A percentile compares a stretch with the other conserved stretches of the same genome.
These are phyloP conservation scores for Bubalus kerabau DNA, from an alignment of 2,113 vertebrate species.

Conservation along the genomic window DNA sequence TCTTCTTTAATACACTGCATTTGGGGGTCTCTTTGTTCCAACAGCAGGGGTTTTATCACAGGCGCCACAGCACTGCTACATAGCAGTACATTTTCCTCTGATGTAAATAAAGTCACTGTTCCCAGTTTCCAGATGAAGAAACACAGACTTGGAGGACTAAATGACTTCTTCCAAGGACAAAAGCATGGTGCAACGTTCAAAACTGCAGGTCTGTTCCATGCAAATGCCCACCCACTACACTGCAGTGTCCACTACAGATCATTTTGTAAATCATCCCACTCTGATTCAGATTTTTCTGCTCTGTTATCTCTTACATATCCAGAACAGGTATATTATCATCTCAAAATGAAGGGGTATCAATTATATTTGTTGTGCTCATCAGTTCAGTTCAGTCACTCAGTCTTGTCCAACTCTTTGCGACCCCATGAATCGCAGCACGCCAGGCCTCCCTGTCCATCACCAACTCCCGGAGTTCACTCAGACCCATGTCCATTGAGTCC, in stretches of 20 bases:
- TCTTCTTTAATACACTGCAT: not conserved
- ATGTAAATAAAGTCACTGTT: not conserved
- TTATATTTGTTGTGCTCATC: not conserved
- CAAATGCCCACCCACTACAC: not conserved
- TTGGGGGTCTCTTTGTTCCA: not conserved
- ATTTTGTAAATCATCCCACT: not conserved
- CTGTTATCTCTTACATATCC: not conserved
- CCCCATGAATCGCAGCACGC: no score
- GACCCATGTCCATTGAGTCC: no score
- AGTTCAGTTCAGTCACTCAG: no score
- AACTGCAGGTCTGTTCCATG: not conserved
- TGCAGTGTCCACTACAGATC: not conserved
- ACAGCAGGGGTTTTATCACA: not conserved
- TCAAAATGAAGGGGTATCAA: not conserved
- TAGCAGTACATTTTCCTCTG: not conserved
- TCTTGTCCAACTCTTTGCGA: no score
- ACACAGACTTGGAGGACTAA: not conserved
- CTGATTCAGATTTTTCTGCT: not conserved
- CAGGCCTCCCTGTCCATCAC: no score
- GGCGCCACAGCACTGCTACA: not conserved
- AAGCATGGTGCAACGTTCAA: not conserved
- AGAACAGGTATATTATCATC: not conserved
- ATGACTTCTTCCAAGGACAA: not conserved
- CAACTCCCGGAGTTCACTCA: no score
- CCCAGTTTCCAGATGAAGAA: not conserved